Base-by-base conservation (phyloP, 1,140 invertebrate genomes). In the Linepithema humile region DNA sequence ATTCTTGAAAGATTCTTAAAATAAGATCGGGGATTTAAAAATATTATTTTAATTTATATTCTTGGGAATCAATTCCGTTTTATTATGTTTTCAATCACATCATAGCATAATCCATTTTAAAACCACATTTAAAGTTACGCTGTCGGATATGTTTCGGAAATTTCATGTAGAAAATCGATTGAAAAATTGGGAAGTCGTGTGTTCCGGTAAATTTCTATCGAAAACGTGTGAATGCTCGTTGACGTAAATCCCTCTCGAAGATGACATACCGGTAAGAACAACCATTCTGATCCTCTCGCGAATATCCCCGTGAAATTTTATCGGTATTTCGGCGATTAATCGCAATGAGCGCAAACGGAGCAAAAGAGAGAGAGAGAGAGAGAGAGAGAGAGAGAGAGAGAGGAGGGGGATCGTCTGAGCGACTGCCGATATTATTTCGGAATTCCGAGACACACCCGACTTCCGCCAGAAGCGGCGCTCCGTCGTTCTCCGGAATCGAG, bases 391-490 rank as follows among this genome's bases (percentile, higher is more conserved):
- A 6, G 2, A 65, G 53, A 4, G 17, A 3, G 69, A n/a, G 17
- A 17, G 35, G 26, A 10, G 26, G 15, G 26, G 40, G 69, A 38
- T n/a, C n/a, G 35, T 29, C 64, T 78, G 75, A 78, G 75, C 62
- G 50, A 57, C 32, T 70, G 64, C 48, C 75, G 75, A 80, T 80
- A 80, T 80, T 64, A 80, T 80, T 80, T 55, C 64, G 64, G 12
- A 48, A 80, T 80, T 80, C 64, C 48, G 70, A 35, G 32, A 70
- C 48, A 80, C 48, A 80, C 64, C 57, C 64, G 75, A 69, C 45
- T 80, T 55, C 48, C 64, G 38, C 35, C 23, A 35, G 67, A 59
- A 73, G 26, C 40, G n/a, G 38, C 15, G 35, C 53, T 6, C 26
- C 67, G 62, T 59, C 32, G 35, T 26, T 64, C 43, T 65, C 32